These are phyloP conservation scores for Oscheius sp. DNA, from an alignment of 2,888 invertebrate species.

Conservation along the genomic window DNA sequence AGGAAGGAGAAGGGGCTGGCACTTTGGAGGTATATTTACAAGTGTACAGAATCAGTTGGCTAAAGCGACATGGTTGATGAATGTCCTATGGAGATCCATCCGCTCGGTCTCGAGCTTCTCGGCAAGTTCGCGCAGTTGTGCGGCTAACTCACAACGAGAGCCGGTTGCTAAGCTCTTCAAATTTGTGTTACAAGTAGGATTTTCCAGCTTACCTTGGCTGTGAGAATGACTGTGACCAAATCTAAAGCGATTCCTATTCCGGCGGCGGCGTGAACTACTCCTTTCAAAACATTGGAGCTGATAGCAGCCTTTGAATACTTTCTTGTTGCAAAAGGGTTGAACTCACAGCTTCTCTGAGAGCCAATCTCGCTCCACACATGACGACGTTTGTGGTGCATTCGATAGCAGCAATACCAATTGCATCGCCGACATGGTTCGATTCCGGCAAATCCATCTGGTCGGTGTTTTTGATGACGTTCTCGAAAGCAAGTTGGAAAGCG, in stretches of 20 bases:
- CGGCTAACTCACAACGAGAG: constrained; percentile 42
- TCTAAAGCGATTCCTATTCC: constrained; percentile 55
- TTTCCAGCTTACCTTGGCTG: constrained; percentile 36
- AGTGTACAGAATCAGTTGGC: constrained; percentile 14
- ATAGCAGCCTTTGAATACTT: constrained; percentile 29
- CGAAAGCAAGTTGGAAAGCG: constrained; percentile 13
- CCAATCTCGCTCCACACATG: constrained; percentile 22
- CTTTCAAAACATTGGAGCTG: constrained; percentile 50
- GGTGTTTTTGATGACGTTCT: background rate
- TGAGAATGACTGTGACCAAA: constrained; percentile 44
- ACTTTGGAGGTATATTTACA: too few relatives aligned
- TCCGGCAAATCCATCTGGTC: too few relatives aligned
- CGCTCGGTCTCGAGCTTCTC: constrained; percentile 45
- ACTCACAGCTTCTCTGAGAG: constrained; percentile 17
- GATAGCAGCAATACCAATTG: constrained; percentile 5
- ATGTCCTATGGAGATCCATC: constrained; percentile 45
- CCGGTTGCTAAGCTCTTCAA: constrained; percentile 40
- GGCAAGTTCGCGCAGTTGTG: constrained; percentile 40
- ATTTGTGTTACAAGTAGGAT: background rate
- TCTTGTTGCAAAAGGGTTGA: background rate
- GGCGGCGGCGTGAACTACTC: constrained; percentile 54
- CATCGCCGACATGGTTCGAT: background rate
- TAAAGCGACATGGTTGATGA: constrained; percentile 43
- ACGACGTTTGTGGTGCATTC: constrained; percentile 4
- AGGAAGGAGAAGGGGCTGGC: too few relatives aligned